phyloP scores from a whole-genome alignment of 1,140 invertebrate species.

The Metaphire vulgaris region DNA sequence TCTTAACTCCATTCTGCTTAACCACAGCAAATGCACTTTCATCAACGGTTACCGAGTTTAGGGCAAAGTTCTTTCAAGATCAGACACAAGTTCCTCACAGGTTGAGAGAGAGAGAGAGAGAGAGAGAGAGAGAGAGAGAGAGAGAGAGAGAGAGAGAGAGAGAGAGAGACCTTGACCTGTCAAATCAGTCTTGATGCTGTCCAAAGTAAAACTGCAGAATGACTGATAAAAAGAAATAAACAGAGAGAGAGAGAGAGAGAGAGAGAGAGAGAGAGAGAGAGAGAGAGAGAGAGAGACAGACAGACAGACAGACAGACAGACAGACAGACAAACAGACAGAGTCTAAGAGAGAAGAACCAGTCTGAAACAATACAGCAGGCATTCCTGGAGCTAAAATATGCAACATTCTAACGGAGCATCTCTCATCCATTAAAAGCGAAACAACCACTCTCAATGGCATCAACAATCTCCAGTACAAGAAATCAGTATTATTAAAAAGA shows the following conservation, averaged over 20 bases:
- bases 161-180: no score
- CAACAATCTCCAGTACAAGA: neutral
- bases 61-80: neutral
- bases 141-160: neutral
- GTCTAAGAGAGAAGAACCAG: neutral
- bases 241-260: neutral
- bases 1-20: no score
- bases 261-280: conserved; percentile 1
- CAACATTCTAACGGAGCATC: no score
- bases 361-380: neutral
- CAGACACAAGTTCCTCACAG: neutral
- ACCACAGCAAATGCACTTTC: no score
- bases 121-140: neutral
- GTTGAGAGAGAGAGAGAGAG: neutral
- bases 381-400: no score
- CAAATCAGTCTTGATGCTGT: no score
- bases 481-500: neutral
- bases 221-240: no score
- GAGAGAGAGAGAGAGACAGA: neutral
- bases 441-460: no score
- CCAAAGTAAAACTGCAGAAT: no score
- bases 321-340: neutral
- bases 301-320: neutral
- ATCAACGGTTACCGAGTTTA: neutral
- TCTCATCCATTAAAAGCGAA: no score